Percentiles rank a stretch among this genome's conserved stretches.
phyloP scores from a whole-genome alignment of 1,140 invertebrate species.

The Drosophila malerkotliana region DNA sequence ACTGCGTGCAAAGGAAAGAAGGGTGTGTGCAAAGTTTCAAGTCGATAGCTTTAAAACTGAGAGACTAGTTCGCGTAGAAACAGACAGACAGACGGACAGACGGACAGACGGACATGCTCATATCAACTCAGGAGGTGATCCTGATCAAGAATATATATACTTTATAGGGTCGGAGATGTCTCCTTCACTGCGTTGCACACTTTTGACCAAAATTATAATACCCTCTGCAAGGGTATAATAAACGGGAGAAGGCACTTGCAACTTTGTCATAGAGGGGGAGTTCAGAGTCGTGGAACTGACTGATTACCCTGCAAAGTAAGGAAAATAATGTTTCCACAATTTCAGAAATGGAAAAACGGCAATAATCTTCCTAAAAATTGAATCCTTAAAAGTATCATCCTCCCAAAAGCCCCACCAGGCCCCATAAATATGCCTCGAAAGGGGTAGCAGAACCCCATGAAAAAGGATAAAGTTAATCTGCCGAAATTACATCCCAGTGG shows the following conservation, averaged over 20 bases:
- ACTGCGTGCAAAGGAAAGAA: too few species aligned
- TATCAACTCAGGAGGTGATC: too few species aligned
- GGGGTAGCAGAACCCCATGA: conserved; percentile 1
- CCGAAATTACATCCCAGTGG: conserved; percentile 29
- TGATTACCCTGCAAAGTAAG: not conserved
- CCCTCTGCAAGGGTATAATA: too few species aligned
- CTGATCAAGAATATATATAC: too few species aligned
- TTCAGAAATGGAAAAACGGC: not conserved
- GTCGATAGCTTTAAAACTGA: too few species aligned
- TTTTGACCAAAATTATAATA: too few species aligned
- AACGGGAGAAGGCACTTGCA: conserved; percentile 18
- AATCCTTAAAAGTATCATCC: not conserved
- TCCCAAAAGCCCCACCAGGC: not conserved
- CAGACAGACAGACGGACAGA: too few species aligned
- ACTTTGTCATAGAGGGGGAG: conserved; percentile 1
- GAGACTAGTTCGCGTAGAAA: too few species aligned
- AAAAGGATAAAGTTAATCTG: conserved; percentile 58
- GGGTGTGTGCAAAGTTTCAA: too few species aligned
- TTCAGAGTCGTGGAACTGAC: not conserved
- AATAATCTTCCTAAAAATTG: not conserved
- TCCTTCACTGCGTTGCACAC: too few species aligned
- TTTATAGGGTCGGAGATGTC: too few species aligned
- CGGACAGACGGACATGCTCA: too few species aligned
- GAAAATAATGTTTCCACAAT: not conserved
- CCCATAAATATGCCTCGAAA: not conserved